Evolutionary conservation across 2,888 invertebrate genomes (phyloP).

Genomic region (Hybos culiciformis): DNA sequence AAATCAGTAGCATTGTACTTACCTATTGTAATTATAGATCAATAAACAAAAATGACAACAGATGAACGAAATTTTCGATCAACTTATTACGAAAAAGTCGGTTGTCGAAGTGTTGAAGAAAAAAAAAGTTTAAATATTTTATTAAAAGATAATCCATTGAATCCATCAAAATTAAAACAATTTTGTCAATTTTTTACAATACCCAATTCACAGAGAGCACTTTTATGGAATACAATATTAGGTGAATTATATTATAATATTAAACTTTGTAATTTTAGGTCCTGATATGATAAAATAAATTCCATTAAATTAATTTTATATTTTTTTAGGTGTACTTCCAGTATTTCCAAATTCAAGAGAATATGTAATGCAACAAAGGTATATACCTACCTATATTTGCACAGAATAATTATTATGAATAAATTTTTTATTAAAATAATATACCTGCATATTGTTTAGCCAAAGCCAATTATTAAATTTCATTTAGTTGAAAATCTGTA

Average conservation of each 20-base stretch:
- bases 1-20: no score
- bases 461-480: no score
- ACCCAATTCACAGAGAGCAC: constrained; percentile 57
- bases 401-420: no score
- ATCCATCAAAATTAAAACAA: constrained; percentile 64
- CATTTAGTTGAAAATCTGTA: no score
- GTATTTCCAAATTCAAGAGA: constrained; percentile 60
- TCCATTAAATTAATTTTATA: background rate
- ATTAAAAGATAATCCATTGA: constrained; percentile 70
- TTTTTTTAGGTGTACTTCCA: constrained; percentile 55
- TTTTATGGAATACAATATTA: constrained; percentile 76
- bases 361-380: constrained; percentile 60
- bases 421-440: no score
- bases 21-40: no score
- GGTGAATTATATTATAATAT: constrained; percentile 37
- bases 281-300: background rate
- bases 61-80: constrained; percentile 72
- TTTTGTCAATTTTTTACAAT: constrained; percentile 76
- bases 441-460: no score
- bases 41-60: no score
- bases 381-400: no score
- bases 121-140: constrained; percentile 81
- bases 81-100: constrained; percentile 75
- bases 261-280: no score
- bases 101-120: constrained; percentile 79